Evolutionary conservation across 2,888 invertebrate species (phyloP), one percentile per base, ranked within the genome.

Genomic region (Sarcophaga variegata): DNA sequence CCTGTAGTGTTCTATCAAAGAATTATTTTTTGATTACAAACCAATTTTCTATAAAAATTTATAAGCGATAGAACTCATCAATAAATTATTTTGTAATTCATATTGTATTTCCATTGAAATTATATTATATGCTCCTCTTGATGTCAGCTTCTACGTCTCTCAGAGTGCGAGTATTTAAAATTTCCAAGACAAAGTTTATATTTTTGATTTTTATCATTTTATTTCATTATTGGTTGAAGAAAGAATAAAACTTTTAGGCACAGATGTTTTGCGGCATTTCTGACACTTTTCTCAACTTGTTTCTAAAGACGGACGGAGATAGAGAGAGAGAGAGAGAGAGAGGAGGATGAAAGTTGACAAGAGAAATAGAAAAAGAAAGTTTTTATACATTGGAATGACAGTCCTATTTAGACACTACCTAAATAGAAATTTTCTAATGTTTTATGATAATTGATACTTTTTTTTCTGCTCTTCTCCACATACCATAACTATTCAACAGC

Each of bases 181-280:
- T 76, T 77, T 81, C 59, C 22, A 81, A 45, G 83, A 86, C 69
- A 83, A 86, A 86, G 77, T 86, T 86, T 86, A 54, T 66, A 74
- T 69, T 83, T 79, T 81, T 77, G 67, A 72, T 81, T 83, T 83
- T 63, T 80, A 74, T 83, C 59, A 76, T 83, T 81, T 79, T 79
- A 74, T 78, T 80, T 70, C 49, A 75, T 71, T 83, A 75, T 71
- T 70, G 74, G 69, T 74, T 81, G 64, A 59, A 54, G 17, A 77
- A 77, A 66, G 80, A 81, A 83, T 78, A 60, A 87, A 87, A 87
- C 77, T 83, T 87, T 78, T 78, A 5, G 62, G 77, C 83, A 81
- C 86, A 87, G 86, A 87, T 87, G 86, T 87, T 87, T 87, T 87
- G 86, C 83, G 86, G 86, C 81, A 86, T 83, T 86, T 86, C 72